Base-by-base conservation (phyloP, 2,797 vertebrate genomes). In the Chaenodraco wilsoni region DNA sequence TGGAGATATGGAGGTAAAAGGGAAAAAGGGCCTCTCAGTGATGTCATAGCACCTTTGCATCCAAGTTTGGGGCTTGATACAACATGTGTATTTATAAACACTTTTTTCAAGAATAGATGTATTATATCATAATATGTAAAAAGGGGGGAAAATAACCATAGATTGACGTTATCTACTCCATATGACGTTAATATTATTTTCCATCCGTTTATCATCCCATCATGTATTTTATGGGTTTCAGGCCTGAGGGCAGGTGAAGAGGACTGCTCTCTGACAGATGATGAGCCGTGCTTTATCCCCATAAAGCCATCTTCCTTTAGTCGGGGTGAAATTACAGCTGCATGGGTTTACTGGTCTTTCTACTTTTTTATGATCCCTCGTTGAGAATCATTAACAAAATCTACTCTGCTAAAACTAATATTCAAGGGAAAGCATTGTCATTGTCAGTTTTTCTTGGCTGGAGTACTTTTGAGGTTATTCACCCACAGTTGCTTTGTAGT, bases 381-480 rank as follows among this genome's bases (percentile, higher is more conserved):
- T 50, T 82, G 44, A 52, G 54, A 77, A 65, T 79, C 40, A 61
- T 84, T 64, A 69, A 65, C 49, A 54, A 76, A 78, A 78, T 67
- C 12, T 66, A 21, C 52, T 71, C n/a, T 23, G 14, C n/a, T 65
- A 76, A 83, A 78, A 70, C 19, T 65, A 14, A 58, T 63, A 61
- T 72, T 72, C 33, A 55, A 74, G 40, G 48, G 37, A 71, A 33
- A 43, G 56, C 40, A 51, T 72, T 78, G 65, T 60, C 71, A 76
- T 68, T 61, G 64, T 68, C 62, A 76, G 73, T 41, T 45, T 23
- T 59, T 62, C 65, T 63, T 72, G n/a, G 74, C 52, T 76, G 41
- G 66, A 41, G 45, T 65, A 56, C 63, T 82, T 77, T 78, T 45
- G 23, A 89, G 83, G 84, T 89, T 68, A 82, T 77, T 88, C 78